Evolutionary conservation across 1,140 invertebrate genomes (phyloP), one percentile per base, ranked within the genome.

Genomic region (Epicauta chinensis): DNA sequence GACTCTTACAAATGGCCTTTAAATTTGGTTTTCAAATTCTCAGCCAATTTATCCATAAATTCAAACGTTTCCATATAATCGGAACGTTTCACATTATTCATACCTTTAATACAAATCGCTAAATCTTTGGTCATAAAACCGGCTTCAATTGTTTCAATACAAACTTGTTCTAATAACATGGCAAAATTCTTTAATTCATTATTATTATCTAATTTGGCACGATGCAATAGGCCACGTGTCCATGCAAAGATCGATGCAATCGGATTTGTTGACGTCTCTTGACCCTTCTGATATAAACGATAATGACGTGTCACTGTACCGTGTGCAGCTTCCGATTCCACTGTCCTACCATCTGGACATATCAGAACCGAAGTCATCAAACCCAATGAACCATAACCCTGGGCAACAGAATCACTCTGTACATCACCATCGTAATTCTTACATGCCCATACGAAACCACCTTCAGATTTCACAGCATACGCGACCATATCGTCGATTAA

Each of bases 361-460:
- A 97, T 71, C 10, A 98, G 75, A 0, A 97, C 93, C 16, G 91
- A 95, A 1, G 94, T 97, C 94, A 98, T 97, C 60, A 98, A 76
- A 47, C 94, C 94, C 13, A 97, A 72, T 2, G 93, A 97, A 16
- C 89, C 89, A 63, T 85, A 91, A 56, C 93, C 94, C 75, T 98
- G 94, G 59, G 95, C 95, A 12, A 98, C 90, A 3, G 92, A 93
- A 73, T 99, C 96, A 0, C 91, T 96, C 71, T 99, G 96, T 0
- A 99, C 97, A 76, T 99, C 97, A 30, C 97, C 97, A 70, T 99
- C 97, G 69, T 99, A 99, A 70, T 99, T 99, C 71, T 99, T 99
- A 73, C 96, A 91, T 14, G 96, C 93, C 96, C 97, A 99, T 0
- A 99, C 94, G 75, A 98, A 99, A 45, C 95, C 96, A 60, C 97